A percentile compares a stretch with the other conserved stretches of the same genome.
These are phyloP conservation scores for Metridium senile DNA, from an alignment of 92 coral and sea anemone genomes.

Conservation along the genomic window DNA sequence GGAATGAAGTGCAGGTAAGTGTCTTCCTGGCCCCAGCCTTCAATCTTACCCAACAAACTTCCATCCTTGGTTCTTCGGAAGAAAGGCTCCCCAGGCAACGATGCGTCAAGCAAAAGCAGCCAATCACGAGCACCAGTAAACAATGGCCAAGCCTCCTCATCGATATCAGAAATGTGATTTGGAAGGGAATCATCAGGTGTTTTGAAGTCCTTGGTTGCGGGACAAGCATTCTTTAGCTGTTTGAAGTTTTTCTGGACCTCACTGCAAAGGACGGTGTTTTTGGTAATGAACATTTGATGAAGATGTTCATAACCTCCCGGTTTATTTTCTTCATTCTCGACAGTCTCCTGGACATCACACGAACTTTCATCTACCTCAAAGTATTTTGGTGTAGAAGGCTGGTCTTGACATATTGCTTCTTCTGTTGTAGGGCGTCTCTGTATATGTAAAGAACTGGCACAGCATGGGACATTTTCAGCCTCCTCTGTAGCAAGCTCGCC, in stretches of 20 bases:
- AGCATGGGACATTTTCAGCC: conserved; percentile 47
- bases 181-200: conserved; percentile 63
- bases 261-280: conserved; percentile 90
- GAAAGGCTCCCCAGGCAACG: conserved; percentile 77
- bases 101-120: conserved; percentile 91
- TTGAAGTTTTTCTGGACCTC: conserved; percentile 92
- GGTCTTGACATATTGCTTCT: neutral
- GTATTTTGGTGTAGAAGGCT: neutral
- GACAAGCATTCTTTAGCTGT: conserved; percentile 88
- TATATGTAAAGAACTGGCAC: conserved; percentile 2
- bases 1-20: conserved; percentile 70
- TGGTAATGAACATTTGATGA: conserved; percentile 92
- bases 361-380: conserved; percentile 9
- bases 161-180: conserved; percentile 64
- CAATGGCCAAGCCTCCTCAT: conserved; percentile 87
- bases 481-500: conserved; percentile 26
- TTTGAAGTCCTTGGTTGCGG: conserved; percentile 37
- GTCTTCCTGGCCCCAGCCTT: conserved; percentile 97
- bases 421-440: neutral
- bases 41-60: conserved; percentile 63
- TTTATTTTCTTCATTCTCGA: conserved; percentile 17
- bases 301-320: conserved; percentile 69
- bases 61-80: conserved; percentile 83
- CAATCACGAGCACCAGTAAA: conserved; percentile 83
- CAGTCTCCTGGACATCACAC: conserved; percentile 25